A percentile compares a stretch with the other conserved stretches of the same genome.
phyloP scores from a whole-genome alignment of 1,140 invertebrate species.

The Lepidurus couesii region DNA sequence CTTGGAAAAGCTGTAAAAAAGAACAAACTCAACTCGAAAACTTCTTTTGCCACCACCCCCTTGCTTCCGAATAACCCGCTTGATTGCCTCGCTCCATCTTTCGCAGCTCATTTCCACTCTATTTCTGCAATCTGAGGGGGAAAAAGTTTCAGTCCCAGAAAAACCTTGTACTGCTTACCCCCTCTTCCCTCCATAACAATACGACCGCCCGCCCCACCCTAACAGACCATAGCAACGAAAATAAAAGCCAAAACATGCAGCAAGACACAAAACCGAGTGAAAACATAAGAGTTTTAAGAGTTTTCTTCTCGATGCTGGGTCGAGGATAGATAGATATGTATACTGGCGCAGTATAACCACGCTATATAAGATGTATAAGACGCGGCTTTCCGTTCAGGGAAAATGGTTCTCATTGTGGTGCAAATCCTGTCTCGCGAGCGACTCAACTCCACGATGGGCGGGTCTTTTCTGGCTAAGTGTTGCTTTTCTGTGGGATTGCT shows the following conservation, averaged over 20 bases:
- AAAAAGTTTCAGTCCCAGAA: neutral
- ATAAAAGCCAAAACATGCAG: no score
- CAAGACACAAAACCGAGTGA: no score
- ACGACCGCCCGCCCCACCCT: no score
- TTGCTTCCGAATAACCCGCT: neutral
- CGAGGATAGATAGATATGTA: neutral
- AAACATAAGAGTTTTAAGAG: no score
- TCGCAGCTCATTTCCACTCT: neutral
- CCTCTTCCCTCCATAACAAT: no score
- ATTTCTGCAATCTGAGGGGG: neutral
- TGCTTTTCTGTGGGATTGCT: conserved; percentile 18
- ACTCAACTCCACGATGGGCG: neutral
- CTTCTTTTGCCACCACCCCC: neutral
- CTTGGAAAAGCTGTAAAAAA: neutral
- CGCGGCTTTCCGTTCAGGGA: neutral
- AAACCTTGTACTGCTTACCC: no score
- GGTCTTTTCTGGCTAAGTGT: neutral
- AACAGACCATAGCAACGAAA: no score
- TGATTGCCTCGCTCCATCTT: neutral
- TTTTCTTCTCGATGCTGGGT: no score
- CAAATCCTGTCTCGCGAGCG: neutral
- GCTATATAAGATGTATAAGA: neutral
- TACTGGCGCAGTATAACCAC: neutral
- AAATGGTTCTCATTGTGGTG: neutral
- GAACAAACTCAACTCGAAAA: neutral